Percentiles rank a stretch among this genome's conserved stretches.
Conservation (phyloP, 2,113 vertebrate genomes). For the Pagrus major region DNA sequence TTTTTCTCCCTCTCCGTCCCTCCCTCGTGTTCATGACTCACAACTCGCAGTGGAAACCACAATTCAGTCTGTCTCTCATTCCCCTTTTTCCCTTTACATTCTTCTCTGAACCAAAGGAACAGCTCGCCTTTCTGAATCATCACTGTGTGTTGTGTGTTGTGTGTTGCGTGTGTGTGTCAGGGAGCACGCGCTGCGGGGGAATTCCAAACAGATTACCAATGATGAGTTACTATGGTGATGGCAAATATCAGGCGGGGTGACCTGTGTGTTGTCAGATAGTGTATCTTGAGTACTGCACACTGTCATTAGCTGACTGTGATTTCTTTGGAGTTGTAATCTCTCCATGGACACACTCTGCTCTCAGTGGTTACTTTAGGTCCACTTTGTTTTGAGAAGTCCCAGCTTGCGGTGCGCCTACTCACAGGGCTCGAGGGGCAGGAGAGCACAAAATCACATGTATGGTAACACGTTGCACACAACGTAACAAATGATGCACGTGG, state of each 20-base stretch:
- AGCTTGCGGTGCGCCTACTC: conserved; percentile 31
- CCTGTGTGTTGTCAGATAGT: conserved; percentile 64
- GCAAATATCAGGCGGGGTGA: conserved; percentile 62
- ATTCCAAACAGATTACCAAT: conserved; percentile 76
- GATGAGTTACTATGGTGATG: conserved; percentile 79
- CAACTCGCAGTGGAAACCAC: conserved; percentile 85
- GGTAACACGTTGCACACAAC: background rate
- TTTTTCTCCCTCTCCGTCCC: conserved; percentile 64
- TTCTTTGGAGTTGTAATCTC: conserved; percentile 56
- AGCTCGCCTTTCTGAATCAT: conserved; percentile 75
- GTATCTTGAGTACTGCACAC: conserved; percentile 37
- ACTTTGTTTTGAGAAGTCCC: conserved; percentile 53
- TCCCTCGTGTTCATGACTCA: conserved; percentile 87
- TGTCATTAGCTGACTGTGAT: conserved; percentile 50
- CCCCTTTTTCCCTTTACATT: conserved; percentile 73
- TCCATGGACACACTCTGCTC: conserved; percentile 50
- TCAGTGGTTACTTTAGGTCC: conserved; percentile 39
- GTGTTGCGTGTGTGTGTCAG: conserved; percentile 23
- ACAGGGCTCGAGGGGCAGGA: background rate
- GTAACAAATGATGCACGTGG: background rate
- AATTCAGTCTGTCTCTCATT: conserved; percentile 83
- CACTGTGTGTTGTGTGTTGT: conserved; percentile 13
- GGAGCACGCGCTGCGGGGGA: conserved; percentile 65
- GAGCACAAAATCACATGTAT: conserved; percentile 22
- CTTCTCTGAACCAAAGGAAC: conserved; percentile 72